phyloP scores from a whole-genome alignment of 2,113 vertebrate genomes.

The Cavia aperea region DNA sequence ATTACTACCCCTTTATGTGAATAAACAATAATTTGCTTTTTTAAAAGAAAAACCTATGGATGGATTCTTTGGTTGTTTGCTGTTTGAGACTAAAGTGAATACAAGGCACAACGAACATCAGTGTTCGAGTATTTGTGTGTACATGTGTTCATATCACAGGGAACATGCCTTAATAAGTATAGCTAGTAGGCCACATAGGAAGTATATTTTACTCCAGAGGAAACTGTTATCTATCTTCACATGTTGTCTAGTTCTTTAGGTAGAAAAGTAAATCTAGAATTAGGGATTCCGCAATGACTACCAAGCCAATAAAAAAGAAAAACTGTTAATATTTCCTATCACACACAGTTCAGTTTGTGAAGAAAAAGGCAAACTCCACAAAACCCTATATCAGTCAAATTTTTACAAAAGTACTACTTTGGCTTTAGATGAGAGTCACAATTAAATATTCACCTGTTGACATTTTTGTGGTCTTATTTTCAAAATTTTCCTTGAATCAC shows the following conservation, averaged over 20 bases:
- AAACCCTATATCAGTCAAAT: neutral
- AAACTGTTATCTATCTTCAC: neutral
- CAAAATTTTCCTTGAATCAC: neutral
- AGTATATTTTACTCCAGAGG: neutral
- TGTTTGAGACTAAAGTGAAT: neutral
- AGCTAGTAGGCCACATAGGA: neutral
- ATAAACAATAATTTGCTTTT: neutral
- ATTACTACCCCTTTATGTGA: neutral
- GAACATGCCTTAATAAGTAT: neutral
- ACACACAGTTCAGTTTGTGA: neutral
- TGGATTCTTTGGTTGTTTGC: neutral
- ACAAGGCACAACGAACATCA: neutral
- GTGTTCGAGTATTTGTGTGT: neutral
- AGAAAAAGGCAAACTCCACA: neutral
- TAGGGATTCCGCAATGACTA: neutral
- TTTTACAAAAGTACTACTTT: neutral
- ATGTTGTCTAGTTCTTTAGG: neutral
- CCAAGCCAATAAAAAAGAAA: neutral
- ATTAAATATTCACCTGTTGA: constrained; percentile 6
- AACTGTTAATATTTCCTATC: neutral
- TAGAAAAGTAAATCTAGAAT: neutral
- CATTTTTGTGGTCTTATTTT: neutral
- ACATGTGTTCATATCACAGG: neutral
- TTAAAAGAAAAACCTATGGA: neutral
- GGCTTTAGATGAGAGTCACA: neutral